Evolutionary conservation across 2,888 invertebrate species (phyloP), one percentile per base, ranked within the genome.

Genomic region (Apamea sordens): DNA sequence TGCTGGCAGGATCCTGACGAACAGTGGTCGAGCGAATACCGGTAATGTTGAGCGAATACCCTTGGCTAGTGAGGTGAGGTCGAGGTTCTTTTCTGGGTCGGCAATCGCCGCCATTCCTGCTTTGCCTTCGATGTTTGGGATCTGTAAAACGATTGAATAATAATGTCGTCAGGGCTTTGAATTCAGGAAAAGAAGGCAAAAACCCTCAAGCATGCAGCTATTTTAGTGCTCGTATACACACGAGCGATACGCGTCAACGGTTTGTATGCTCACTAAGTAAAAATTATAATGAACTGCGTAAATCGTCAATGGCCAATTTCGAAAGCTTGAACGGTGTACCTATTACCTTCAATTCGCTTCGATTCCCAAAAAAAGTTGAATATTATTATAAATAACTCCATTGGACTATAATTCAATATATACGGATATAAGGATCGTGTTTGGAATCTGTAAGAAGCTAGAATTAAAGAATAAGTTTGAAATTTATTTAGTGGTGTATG

Each of bases 91-190:
- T 5, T 98, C 97, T 0, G 98, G 97, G 91, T 99, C 98, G 0
- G 98, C 98, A 75, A 99, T 98, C 0, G 99, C 98, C 0, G 98
- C 99, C 99, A 99, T 99, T 8, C 99, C 99, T 1, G 99, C 99
- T 93, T 98, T 98, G 1, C 99, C 99, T 95, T 99, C 98, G 2
- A 97, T 96, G 84, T 98, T 97, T 0, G 98, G 98, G 73, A 98
- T 97, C 98, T 98, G 93, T 3, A 64, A 36, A 64, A 36, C 7
- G 13, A 65, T 36, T 24, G 7, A 24, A 36, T 24, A 24, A 36
- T 24, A 13, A 13, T 65, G 4, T 36, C 65, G 13, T 36, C 65
- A 24, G 11, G 32, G 3, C 3, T 7, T 36, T 15, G 3, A 24
- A 36, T 24, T 65, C 7, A 24, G 21, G 11, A 36, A 64, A 64